phyloP scores from a whole-genome alignment of 2,888 invertebrate species.

The Metellina segmentata region DNA sequence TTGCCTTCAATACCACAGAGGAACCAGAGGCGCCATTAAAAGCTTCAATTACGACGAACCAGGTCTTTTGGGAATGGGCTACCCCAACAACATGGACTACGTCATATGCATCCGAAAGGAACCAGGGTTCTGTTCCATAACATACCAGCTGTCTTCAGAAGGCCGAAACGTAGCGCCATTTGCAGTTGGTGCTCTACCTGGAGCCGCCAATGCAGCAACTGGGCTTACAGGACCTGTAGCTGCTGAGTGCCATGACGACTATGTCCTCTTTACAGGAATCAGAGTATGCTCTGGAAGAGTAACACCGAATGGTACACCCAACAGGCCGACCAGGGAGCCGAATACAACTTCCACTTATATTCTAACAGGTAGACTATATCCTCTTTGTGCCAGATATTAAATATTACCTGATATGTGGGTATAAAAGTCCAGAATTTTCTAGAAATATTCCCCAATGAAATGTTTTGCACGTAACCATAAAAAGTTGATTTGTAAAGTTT shows the following conservation, averaged over 20 bases:
- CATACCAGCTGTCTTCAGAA: slow-evolving; percentile 76
- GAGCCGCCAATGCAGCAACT: slow-evolving; percentile 63
- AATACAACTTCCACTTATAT: slow-evolving; percentile 62
- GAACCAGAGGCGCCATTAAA: slow-evolving; percentile 78
- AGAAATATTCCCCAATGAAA: no score
- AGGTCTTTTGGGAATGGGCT: slow-evolving; percentile 68
- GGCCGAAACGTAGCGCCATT: slow-evolving; percentile 75
- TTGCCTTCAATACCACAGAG: slow-evolving; percentile 79
- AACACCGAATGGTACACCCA: slow-evolving; percentile 22
- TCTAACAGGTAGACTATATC: slow-evolving; percentile 56
- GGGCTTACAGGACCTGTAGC: slow-evolving; percentile 66
- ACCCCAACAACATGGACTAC: slow-evolving; percentile 78
- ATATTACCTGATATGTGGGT: no score
- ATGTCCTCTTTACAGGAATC: slow-evolving; percentile 77
- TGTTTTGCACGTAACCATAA: no score
- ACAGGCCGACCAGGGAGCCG: slow-evolving; percentile 48
- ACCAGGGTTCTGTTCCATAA: slow-evolving; percentile 78
- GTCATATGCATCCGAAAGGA: slow-evolving; percentile 78
- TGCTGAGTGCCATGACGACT: slow-evolving; percentile 78
- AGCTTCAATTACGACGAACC: slow-evolving; percentile 79
- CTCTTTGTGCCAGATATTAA: no score
- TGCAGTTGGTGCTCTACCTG: slow-evolving; percentile 75
- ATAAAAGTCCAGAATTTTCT: no score
- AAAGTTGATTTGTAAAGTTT: no score
- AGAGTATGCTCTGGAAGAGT: slow-evolving; percentile 77